Percentiles rank a stretch among this genome's conserved stretches.
These are phyloP conservation scores for Chloropsis hardwickii DNA, from an alignment of 2,113 vertebrate genomes.

Conservation along the genomic window DNA sequence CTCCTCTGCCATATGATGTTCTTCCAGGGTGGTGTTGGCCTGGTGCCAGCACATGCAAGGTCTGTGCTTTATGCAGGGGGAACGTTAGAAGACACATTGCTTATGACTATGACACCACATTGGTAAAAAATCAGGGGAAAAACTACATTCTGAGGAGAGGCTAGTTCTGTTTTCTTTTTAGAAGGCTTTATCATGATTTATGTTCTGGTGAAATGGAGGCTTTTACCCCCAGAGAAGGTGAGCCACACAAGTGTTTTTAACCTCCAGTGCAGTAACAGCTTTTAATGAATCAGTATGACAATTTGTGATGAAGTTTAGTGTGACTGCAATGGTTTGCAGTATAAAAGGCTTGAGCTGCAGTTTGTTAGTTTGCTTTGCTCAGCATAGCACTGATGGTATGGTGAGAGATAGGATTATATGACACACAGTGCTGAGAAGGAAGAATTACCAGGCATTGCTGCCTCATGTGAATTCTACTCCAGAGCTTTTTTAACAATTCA, in stretches of 20 bases:
- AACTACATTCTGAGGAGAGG: accelerated
- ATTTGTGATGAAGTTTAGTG: neutral
- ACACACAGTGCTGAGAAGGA: neutral
- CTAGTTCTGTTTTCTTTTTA: neutral
- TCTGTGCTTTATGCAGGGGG: neutral
- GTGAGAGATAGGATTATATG: neutral
- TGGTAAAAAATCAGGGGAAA: neutral
- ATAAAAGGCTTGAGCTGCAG: neutral
- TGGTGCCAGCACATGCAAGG: neutral
- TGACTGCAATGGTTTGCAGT: neutral
- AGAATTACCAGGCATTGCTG: neutral
- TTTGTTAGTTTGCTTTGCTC: neutral
- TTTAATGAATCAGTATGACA: neutral
- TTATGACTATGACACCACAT: neutral
- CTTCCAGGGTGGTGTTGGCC: neutral
- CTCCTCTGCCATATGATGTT: neutral
- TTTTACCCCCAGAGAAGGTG: neutral
- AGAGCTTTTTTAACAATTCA: neutral
- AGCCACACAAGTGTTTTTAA: neutral
- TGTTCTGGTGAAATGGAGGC: neutral
- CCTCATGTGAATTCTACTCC: neutral
- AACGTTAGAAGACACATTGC: neutral
- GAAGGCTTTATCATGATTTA: neutral
- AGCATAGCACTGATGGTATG: neutral
- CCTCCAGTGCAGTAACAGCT: neutral